These are phyloP conservation scores for Tachina grossa DNA, from an alignment of 2,888 invertebrate genomes.

Conservation along the genomic window DNA sequence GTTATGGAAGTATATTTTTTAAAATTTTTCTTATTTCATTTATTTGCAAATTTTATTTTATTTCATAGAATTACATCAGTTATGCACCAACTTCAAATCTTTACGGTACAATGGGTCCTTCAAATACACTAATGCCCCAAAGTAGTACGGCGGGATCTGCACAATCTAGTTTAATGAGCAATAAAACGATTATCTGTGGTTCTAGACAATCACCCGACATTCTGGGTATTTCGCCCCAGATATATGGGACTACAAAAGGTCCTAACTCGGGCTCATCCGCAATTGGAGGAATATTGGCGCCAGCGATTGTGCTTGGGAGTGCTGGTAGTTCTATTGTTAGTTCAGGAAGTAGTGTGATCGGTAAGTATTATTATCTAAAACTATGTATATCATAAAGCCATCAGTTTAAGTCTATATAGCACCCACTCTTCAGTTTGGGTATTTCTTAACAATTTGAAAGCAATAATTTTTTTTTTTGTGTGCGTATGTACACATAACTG, in stretches of 20 bases:
- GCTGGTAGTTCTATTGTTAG: constrained; percentile 67
- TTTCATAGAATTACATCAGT: constrained; percentile 80
- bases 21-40: neutral
- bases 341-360: constrained; percentile 60
- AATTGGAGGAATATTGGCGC: constrained; percentile 75
- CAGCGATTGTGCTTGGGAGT: constrained; percentile 78
- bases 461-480: too few relatives aligned
- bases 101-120: constrained; percentile 79
- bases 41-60: constrained; percentile 7
- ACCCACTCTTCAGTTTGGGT: neutral
- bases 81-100: constrained; percentile 80
- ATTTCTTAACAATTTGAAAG: too few relatives aligned
- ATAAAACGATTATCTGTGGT: constrained; percentile 74
- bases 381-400: too few relatives aligned
- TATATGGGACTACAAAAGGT: constrained; percentile 74
- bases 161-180: constrained; percentile 72
- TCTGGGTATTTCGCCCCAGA: constrained; percentile 79
- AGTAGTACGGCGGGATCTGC: constrained; percentile 58
- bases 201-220: constrained; percentile 81
- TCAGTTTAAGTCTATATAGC: too few relatives aligned
- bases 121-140: constrained; percentile 77
- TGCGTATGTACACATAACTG: too few relatives aligned
- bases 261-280: constrained; percentile 49
- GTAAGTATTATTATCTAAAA: constrained; percentile 34
- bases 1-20: neutral